phyloP scores from a whole-genome alignment of 2,888 invertebrate genomes.

The Tinea trinotella region DNA sequence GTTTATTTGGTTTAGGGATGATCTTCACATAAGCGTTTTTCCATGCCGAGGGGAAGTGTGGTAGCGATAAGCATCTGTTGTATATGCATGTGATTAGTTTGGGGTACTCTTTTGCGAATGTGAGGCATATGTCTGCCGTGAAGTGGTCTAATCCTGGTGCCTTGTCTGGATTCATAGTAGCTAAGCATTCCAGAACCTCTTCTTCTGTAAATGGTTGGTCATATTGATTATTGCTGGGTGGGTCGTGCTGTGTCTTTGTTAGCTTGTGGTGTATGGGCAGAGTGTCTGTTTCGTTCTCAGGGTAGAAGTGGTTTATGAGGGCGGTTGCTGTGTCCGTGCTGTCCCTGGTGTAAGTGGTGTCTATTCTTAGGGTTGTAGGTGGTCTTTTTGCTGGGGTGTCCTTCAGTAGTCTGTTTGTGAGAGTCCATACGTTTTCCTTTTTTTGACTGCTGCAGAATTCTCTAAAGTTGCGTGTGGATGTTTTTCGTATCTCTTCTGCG shows the following conservation, averaged over 20 bases:
- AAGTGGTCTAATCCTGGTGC: constrained; percentile 26
- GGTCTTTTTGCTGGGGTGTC: constrained; percentile 19
- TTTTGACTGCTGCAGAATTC: constrained; percentile 26
- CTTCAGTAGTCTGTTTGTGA: constrained; percentile 26
- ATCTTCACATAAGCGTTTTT: constrained; percentile 25
- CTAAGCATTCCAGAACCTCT: constrained; percentile 21
- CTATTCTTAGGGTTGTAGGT: constrained; percentile 22
- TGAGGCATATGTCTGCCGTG: constrained; percentile 24
- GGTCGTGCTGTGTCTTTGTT: neutral
- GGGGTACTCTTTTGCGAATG: constrained; percentile 7
- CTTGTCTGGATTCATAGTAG: constrained; percentile 23
- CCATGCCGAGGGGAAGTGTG: constrained; percentile 25
- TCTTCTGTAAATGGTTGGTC: constrained; percentile 23
- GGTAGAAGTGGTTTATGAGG: constrained; percentile 22
- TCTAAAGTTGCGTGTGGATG: constrained; percentile 21
- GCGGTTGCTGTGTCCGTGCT: constrained; percentile 21
- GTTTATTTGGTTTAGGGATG: constrained; percentile 28
- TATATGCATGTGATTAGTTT: neutral
- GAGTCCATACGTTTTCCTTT: constrained; percentile 26
- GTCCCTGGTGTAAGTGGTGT: constrained; percentile 20
- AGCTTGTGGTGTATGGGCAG: neutral
- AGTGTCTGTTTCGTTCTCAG: constrained; percentile 22
- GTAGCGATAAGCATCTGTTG: constrained; percentile 10
- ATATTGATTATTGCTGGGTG: neutral
- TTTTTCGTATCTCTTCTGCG: constrained; percentile 18